Evolutionary conservation across 1,140 invertebrate species (phyloP).

Genomic region (Bombus consobrinus): DNA sequence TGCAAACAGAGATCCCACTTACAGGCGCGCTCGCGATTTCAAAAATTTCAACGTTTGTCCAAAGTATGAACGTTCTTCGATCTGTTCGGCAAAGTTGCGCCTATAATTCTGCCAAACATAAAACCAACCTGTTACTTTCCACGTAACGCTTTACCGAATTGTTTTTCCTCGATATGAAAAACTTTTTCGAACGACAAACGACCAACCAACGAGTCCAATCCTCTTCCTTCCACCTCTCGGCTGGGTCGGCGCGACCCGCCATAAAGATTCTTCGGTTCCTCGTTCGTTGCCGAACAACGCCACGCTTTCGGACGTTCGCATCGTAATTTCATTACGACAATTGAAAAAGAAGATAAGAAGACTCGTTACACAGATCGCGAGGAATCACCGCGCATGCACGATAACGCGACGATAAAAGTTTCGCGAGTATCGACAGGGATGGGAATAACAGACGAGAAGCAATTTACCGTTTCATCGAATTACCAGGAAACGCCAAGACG

Average conservation of each 20-base stretch:
- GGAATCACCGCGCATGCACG: background rate
- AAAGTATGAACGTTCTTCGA: background rate
- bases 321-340: conserved; percentile 14
- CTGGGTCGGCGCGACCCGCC: background rate
- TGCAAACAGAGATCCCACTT: no score
- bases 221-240: no score
- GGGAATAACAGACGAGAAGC: conserved; percentile 28
- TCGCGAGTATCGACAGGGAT: background rate
- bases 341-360: conserved; percentile 27
- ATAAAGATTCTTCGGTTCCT: background rate
- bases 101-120: background rate
- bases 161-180: background rate
- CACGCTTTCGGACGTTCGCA: background rate
- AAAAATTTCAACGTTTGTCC: background rate
- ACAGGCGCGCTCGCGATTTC: background rate
- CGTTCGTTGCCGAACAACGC: background rate
- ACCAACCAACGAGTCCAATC: background rate
- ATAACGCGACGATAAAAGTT: conserved; percentile 47
- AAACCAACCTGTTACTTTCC: background rate
- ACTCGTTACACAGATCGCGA: conserved; percentile 46
- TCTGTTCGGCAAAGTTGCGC: background rate
- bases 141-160: background rate
- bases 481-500: conserved; percentile 45
- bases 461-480: conserved; percentile 64
- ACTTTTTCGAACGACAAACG: background rate